Evolutionary conservation across 2,888 invertebrate genomes (phyloP).

Genomic region (Megaustenia siamemsis): DNA sequence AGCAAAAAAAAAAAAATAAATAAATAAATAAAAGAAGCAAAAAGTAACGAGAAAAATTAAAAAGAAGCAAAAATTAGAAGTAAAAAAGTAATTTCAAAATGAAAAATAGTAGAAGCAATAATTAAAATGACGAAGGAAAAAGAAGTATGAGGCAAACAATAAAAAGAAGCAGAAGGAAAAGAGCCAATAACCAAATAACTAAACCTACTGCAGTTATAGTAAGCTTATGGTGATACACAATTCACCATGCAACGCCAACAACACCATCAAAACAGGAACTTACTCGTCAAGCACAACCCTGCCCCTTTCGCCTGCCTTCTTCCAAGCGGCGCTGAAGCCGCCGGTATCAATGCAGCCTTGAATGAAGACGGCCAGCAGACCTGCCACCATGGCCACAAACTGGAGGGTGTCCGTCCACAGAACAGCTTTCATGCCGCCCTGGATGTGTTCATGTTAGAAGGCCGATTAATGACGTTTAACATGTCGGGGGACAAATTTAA

Average conservation of each 20-base stretch:
- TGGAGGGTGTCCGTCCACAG: constrained; percentile 81
- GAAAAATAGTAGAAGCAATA: too few species aligned
- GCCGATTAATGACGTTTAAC: neutral
- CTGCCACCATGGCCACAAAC: constrained; percentile 79
- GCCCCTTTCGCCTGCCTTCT: constrained; percentile 66
- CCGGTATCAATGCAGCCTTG: constrained; percentile 75
- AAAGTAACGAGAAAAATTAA: too few species aligned
- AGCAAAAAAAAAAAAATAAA: too few species aligned
- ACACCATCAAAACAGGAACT: neutral
- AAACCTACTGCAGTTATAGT: too few species aligned
- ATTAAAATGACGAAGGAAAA: too few species aligned
- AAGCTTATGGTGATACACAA: neutral
- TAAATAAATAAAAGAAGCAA: too few species aligned
- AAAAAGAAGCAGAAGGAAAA: too few species aligned
- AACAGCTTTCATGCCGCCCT: constrained; percentile 81
- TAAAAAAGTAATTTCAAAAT: too few species aligned
- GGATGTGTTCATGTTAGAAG: neutral
- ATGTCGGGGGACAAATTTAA: too few species aligned
- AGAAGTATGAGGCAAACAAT: too few species aligned
- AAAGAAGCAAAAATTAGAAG: too few species aligned
- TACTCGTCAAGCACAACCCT: constrained; percentile 77
- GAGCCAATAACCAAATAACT: too few species aligned
- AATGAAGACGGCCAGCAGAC: constrained; percentile 77
- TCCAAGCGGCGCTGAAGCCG: constrained; percentile 75
- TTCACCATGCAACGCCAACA: neutral